These are phyloP conservation scores for Mesodorylaimus sp. DNA, from an alignment of 2,888 invertebrate species.

Conservation along the genomic window DNA sequence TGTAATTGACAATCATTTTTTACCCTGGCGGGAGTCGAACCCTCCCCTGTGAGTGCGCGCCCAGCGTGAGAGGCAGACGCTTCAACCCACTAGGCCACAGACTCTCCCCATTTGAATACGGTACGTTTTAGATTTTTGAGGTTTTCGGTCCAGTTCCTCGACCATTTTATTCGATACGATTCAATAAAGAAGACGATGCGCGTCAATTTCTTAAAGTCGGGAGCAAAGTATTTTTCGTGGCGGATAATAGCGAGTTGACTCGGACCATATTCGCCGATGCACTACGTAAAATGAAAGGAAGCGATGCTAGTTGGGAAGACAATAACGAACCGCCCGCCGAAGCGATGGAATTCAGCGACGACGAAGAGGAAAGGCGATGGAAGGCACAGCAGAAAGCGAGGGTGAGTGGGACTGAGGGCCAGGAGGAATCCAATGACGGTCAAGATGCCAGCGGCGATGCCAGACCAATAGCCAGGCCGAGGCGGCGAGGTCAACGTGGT, in stretches of 20 bases:
- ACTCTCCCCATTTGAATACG: not conserved
- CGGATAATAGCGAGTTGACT: constrained; percentile 9
- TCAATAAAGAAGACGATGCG: constrained; percentile 54
- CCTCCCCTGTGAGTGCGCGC: too few species aligned
- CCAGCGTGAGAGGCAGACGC: not conserved
- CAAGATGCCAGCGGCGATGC: too few species aligned
- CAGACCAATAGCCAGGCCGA: too few species aligned
- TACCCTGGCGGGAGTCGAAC: too few species aligned
- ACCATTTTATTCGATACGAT: constrained; percentile 74
- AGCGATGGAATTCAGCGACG: constrained; percentile 26
- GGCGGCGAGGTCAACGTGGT: too few species aligned
- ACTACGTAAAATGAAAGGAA: constrained; percentile 1
- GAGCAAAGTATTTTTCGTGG: constrained; percentile 12
- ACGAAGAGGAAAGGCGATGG: constrained; percentile 19
- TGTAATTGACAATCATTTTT: too few species aligned
- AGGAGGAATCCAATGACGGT: too few species aligned
- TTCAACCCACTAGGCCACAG: not conserved
- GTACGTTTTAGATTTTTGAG: constrained; percentile 46
- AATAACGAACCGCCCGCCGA: constrained; percentile 23
- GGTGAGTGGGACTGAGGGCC: too few species aligned
- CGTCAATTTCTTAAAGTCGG: constrained; percentile 15
- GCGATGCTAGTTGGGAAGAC: not conserved
- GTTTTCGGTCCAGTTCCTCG: constrained; percentile 67
- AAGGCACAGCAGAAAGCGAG: not conserved
- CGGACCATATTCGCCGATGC: constrained; percentile 12